Base-by-base conservation (phyloP, 2,113 vertebrate species). In the Heterotis niloticus region DNA sequence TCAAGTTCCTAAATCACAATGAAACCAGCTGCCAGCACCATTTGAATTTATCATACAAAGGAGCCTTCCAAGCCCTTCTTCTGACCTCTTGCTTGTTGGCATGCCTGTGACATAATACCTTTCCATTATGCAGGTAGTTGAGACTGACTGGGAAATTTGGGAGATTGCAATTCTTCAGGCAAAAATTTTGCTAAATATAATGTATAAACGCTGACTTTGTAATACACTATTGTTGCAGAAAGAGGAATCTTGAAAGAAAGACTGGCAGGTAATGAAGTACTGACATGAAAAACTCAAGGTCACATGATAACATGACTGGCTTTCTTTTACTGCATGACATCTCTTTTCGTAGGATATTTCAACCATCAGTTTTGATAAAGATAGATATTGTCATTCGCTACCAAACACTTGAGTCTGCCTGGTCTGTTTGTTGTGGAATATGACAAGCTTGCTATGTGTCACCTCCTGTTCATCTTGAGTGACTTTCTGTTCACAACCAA, bases 81-180 rank as follows among this genome's bases (percentile, higher is more conserved):
- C 12, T 69, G 17, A 78, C 59, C 29, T n/a, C 16, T 56, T 51
- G 54, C 5, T 56, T 77, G 29, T 23, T 59, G 71, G 26, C 17
- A 23, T 59, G 23, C 23, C 57, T 17, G 23, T 54, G 44, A 74
- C 57, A 57, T 59, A 67, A 59, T 10, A 2, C 52, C 10, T 68
- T 26, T 28, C 44, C 29, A 66, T 23, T 24, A 11, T 26, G 62
- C 70, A 44, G n/a, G 68, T 70, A 44, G 23, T 24, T 26, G 10
- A 16, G 23, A 18, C 28, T 60, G 28, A 52, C 28, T 29, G 59
- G 28, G 28, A 23, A n/a, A 71, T 70, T 70, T 51, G 62, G 28
- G 29, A 71, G 62, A 78, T 34, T 44, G 56, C 54, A 62, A 24
- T 62, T 52, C 67, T 34, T n/a, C n/a, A 23, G 23, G 77, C 66